Evolutionary conservation across 1,140 invertebrate genomes (phyloP).

Genomic region (Diabrotica undecimpunctata): DNA sequence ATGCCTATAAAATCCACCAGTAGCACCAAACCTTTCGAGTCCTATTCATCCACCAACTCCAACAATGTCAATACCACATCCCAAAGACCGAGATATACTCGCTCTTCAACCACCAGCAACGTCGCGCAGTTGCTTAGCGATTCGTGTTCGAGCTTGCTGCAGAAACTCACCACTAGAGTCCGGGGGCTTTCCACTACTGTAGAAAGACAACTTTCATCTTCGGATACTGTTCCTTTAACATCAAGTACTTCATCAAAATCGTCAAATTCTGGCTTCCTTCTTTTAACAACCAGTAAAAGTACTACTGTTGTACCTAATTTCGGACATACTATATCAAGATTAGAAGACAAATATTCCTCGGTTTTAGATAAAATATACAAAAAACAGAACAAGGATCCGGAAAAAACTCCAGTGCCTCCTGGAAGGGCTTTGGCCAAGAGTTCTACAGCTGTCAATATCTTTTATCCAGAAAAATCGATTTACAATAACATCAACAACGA

Average conservation of each 20-base stretch:
- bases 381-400: constrained; percentile 53
- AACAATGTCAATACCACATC: constrained; percentile 38
- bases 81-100: constrained; percentile 63
- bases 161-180: constrained; percentile 66
- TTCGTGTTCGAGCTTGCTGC: constrained; percentile 77
- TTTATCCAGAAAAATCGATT: constrained; percentile 62
- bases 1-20: constrained; percentile 11
- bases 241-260: constrained; percentile 20
- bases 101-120: constrained; percentile 74
- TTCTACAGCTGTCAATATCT: constrained; percentile 57
- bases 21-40: constrained; percentile 19
- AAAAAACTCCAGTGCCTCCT: constrained; percentile 63
- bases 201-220: constrained; percentile 36
- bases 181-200: constrained; percentile 60
- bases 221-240: constrained; percentile 32
- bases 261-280: constrained; percentile 14
- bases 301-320: constrained; percentile 45
- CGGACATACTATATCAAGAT: constrained; percentile 55
- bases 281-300: constrained; percentile 45
- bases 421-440: constrained; percentile 50
- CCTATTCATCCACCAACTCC: constrained; percentile 29
- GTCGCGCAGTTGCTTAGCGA: constrained; percentile 79
- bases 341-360: constrained; percentile 72
- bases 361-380: constrained; percentile 64
- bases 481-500: constrained; percentile 55